Conservation (phyloP, 2,888 invertebrate species). For the Drosophila nr. fundita region DNA sequence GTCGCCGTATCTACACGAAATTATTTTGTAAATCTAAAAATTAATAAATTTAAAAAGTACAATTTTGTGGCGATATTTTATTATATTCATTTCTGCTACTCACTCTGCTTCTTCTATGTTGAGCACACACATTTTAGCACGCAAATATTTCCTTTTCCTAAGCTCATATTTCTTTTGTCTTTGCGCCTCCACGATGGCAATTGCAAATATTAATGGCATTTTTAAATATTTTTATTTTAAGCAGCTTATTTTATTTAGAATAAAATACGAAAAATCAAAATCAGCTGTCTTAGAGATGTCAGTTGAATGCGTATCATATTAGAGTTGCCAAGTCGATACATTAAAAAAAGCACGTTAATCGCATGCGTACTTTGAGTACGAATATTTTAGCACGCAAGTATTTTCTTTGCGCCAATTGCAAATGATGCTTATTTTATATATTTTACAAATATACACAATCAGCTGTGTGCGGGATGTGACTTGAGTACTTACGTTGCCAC, state of each 20-base stretch:
- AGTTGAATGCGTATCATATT: not conserved
- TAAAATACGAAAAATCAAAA: not conserved
- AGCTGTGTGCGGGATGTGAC: not conserved
- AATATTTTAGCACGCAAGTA: no score
- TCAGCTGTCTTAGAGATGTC: slow-evolving; percentile 14
- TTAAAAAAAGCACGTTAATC: not conserved
- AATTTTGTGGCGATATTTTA: no score
- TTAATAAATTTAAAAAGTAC: no score
- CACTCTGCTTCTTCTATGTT: not conserved
- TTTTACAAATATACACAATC: no score
- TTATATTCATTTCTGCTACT: not conserved
- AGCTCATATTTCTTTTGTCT: not conserved
- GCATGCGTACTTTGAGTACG: no score
- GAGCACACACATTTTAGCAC: not conserved
- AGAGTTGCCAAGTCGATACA: not conserved
- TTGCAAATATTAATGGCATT: slow-evolving; percentile 3
- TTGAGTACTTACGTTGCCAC: not conserved
- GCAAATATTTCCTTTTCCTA: not conserved
- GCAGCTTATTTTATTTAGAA: not conserved
- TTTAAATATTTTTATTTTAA: not conserved
- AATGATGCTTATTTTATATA: no score
- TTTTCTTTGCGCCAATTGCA: no score
- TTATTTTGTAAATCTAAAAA: not conserved
- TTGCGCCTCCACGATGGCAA: not conserved
- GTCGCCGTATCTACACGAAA: not conserved